phyloP scores from a whole-genome alignment of 1,140 invertebrate genomes.

The Ceratina japonica region DNA sequence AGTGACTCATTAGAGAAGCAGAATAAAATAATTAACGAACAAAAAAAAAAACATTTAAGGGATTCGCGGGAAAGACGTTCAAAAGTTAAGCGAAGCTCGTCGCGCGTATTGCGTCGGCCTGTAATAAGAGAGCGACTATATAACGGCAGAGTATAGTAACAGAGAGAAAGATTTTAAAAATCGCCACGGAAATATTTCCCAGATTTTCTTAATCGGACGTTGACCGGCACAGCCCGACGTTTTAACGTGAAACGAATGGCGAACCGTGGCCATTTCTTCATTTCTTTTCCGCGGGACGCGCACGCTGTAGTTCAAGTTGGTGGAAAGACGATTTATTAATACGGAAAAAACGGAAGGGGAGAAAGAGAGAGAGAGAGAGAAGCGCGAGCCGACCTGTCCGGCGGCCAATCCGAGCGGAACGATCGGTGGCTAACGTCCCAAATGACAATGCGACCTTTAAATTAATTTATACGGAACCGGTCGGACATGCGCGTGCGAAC shows the following conservation, averaged over 20 bases:
- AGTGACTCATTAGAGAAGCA: slow-evolving; percentile 45
- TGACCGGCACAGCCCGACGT: too few species aligned
- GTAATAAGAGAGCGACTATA: not conserved
- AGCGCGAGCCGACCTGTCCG: not conserved
- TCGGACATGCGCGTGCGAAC: too few species aligned
- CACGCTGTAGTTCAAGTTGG: slow-evolving; percentile 66
- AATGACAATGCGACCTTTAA: too few species aligned
- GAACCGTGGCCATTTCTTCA: slow-evolving; percentile 19
- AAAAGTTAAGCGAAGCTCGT: slow-evolving; percentile 3
- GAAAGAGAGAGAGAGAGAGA: not conserved
- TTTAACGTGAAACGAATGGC: slow-evolving; percentile 31
- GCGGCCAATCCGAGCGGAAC: not conserved
- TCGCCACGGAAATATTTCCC: not conserved
- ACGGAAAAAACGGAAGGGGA: not conserved
- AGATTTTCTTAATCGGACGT: not conserved
- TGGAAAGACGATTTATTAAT: slow-evolving; percentile 53
- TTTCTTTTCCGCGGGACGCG: slow-evolving; percentile 42
- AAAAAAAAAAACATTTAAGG: too few species aligned
- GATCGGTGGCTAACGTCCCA: not conserved
- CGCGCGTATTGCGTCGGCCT: not conserved
- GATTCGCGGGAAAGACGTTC: not conserved
- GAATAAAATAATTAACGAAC: slow-evolving; percentile 14
- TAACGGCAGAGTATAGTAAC: not conserved
- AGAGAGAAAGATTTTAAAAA: not conserved
- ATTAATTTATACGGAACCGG: too few species aligned